Percentiles rank a stretch among this genome's conserved stretches.
Conservation (phyloP, 2,113 vertebrate genomes). For the Rana temporaria region DNA sequence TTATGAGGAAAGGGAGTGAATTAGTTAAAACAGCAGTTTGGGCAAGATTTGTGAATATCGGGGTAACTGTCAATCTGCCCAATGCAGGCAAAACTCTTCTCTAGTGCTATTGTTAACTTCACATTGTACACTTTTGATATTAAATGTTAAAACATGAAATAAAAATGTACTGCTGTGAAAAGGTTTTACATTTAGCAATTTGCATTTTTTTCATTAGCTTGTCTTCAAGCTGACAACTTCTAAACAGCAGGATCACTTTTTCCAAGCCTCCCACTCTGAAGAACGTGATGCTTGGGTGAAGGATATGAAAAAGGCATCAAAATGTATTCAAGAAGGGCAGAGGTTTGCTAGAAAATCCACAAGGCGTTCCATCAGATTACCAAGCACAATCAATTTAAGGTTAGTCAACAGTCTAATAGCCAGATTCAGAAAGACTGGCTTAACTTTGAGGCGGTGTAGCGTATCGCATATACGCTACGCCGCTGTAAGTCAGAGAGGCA, state of each 20-base stretch:
- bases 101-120: too few relatives aligned
- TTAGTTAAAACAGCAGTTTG: too few relatives aligned
- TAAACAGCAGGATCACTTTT: constrained; percentile 94
- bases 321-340: constrained; percentile 82
- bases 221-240: constrained; percentile 87
- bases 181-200: background rate
- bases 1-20: too few relatives aligned
- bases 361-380: constrained; percentile 87
- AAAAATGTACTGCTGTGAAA: background rate
- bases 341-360: constrained; percentile 94
- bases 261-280: constrained; percentile 90
- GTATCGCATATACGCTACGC: too few relatives aligned
- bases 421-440: too few relatives aligned
- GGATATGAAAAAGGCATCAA: constrained; percentile 87
- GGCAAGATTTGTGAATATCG: too few relatives aligned
- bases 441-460: too few relatives aligned
- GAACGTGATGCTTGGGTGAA: constrained; percentile 94
- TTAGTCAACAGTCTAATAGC: constrained; percentile 62
- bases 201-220: constrained; percentile 73
- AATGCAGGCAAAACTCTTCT: too few relatives aligned
- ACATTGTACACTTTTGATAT: background rate
- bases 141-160: background rate
- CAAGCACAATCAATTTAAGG: constrained; percentile 87
- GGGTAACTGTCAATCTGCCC: too few relatives aligned
- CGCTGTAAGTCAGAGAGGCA: too few relatives aligned